Evolutionary conservation across 2,113 vertebrate species (phyloP).

Genomic region (Vidua macroura): DNA sequence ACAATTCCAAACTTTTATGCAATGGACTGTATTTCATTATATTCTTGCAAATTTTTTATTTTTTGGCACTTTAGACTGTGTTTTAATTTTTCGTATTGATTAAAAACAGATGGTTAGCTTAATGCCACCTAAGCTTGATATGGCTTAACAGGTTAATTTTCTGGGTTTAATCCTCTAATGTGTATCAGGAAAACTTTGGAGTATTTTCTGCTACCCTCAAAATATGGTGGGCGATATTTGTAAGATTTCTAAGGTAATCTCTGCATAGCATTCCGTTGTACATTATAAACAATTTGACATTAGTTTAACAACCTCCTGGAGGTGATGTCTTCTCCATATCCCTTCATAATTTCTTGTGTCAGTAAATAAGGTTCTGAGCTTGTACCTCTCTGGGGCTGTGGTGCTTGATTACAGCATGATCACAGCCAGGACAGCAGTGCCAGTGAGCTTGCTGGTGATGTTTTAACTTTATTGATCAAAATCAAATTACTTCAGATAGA

Average conservation of each 20-base stretch:
- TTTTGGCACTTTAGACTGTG: background rate
- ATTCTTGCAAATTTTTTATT: background rate
- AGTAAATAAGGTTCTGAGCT: background rate
- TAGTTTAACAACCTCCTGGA: background rate
- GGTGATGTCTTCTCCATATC: background rate
- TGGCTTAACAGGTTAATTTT: background rate
- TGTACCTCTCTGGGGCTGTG: background rate
- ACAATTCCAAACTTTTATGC: background rate
- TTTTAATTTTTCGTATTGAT: background rate
- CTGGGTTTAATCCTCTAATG: background rate
- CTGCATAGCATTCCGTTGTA: background rate
- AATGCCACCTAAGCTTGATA: background rate
- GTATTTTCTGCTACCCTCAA: background rate
- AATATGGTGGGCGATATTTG: fast-evolving
- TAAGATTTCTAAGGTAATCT: background rate
- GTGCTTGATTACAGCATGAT: background rate
- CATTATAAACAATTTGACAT: background rate
- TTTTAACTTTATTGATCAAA: background rate
- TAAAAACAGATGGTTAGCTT: background rate
- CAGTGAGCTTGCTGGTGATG: background rate
- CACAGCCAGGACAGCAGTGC: background rate
- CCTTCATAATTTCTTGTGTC: background rate
- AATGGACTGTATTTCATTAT: background rate
- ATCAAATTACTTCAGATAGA: background rate
- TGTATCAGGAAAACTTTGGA: fast-evolving